Base-by-base conservation (phyloP, 2,888 invertebrate genomes). In the Hypselothyrea guttata region DNA sequence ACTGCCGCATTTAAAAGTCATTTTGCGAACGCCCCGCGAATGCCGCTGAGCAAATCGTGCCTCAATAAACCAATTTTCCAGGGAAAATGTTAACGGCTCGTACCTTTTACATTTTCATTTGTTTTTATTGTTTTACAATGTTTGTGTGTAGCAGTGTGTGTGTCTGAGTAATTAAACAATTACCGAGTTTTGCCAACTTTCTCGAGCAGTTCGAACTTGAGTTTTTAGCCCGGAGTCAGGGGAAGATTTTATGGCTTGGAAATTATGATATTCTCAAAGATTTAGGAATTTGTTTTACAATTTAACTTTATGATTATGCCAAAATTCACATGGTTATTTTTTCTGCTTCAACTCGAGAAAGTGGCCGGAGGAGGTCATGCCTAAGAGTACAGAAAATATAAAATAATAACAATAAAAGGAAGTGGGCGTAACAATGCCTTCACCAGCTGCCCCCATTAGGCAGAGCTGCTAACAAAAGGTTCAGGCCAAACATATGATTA, bases 81-180 rank as follows among this genome's bases (percentile, higher is more conserved):
- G 16, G 55, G 65, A 59, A 75, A 53, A 44, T 42, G 45, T n/a
- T 22, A 22, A 22, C 22, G 22, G 22, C 5, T 22, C 22, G 22
- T 22, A 37, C 35, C 35, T 37, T 44, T 46, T 28, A n/a, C n/a
- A n/a, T 11, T 30, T 22, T 44, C 55, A 37, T 34, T 42, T 22
- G 62, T 55, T 61, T 78, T 77, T 82, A 77, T 82, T 61, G 79
- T 79, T 78, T 78, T 78, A 78, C 83, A 83, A 83, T 82, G 68
- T 73, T 72, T 69, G 64, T 63, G 51, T 18, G 38, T 11, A 22
- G 30, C 33, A 22, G 18, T 35, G 33, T 63, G 52, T 67, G 16
- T 44, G 57, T 51, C 62, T 44, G 69, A 63, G 75, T 60, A 71
- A 82, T 75, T 78, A 75, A 73, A 71, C 71, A 68, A 59, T 71